Evolutionary conservation across 1,140 invertebrate genomes (phyloP), one percentile per base, ranked within the genome.

Genomic region (Zaprionus davidi): DNA sequence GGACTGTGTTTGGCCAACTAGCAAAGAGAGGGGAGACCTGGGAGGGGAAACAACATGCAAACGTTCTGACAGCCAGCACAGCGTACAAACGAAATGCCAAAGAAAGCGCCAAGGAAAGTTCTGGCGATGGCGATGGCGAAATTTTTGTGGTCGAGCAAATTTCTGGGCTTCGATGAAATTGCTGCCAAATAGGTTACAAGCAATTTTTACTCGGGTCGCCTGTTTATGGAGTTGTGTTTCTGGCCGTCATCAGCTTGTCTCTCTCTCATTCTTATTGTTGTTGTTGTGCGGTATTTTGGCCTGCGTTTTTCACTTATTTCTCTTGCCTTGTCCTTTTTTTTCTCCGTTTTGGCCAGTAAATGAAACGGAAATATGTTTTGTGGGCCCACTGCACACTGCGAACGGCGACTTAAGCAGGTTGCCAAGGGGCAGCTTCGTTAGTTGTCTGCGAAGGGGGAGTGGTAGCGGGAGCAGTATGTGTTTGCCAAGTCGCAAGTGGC

Each of bases 281-380:
- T 73, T 71, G 60, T 62, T 72, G 41, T 80, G 62, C 41, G 62
- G 62, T 49, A 81, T 87, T 79, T 83, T 88, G 83, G 85, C 74
- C 71, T 66, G 68, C 85, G 72, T 76, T 85, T 90, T 85, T 77
- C 73, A 60, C 68, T 81, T 41, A 56, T 41, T 68, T 72, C 51
- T 58, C 38, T 60, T 70, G 17, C 49, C 63, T 26, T 53, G 57
- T 22, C 15, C 67, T 46, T 44, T 65, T 36, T 20, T 26, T 59
- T 64, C 41, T 44, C 36, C 53, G 72, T 72, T 68, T 90, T 88
- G 78, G 85, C 86, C 76, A 88, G 84, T 88, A 88, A 88, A 88
- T 88, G 84, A 88, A 88, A 88, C 84, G 84, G 84, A 88, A 88
- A 88, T 88, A 88, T 88, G 84, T 88, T 90, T 90, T 82, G 84